Evolutionary conservation across 2,113 vertebrate species (phyloP).

Genomic region (Oxyura jamaicensis): DNA sequence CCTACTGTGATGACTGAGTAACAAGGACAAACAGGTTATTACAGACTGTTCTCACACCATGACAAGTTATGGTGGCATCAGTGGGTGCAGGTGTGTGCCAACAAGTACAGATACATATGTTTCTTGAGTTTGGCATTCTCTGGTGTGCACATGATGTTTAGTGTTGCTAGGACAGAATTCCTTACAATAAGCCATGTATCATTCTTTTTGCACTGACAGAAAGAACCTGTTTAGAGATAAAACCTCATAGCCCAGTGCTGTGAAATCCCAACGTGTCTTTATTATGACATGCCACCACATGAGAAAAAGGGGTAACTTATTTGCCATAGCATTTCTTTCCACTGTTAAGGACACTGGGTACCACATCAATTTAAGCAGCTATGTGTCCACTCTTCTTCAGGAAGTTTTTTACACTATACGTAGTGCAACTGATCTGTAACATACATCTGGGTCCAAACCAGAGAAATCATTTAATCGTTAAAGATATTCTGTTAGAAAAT

Average conservation of each 20-base stretch:
- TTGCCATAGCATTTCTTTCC: neutral
- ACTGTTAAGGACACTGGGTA: neutral
- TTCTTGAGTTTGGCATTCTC: neutral
- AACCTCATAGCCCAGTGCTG: neutral
- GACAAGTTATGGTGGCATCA: neutral
- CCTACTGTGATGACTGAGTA: neutral
- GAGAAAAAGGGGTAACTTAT: neutral
- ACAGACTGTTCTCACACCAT: neutral
- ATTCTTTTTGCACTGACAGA: neutral
- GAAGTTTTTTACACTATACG: neutral
- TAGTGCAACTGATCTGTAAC: neutral
- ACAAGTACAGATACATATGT: neutral
- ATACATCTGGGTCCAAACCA: neutral
- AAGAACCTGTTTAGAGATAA: neutral
- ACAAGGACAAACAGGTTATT: neutral
- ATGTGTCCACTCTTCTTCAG: neutral
- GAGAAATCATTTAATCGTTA: neutral
- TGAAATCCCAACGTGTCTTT: neutral
- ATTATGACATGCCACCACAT: neutral
- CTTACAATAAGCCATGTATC: neutral
- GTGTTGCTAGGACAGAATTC: neutral
- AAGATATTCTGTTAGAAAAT: neutral
- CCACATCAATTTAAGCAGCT: neutral
- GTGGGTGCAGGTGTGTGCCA: rapidly evolving
- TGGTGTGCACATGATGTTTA: rapidly evolving